These are phyloP conservation scores for Caranx ignobilis DNA, from an alignment of 2,113 vertebrate species.

Conservation along the genomic window DNA sequence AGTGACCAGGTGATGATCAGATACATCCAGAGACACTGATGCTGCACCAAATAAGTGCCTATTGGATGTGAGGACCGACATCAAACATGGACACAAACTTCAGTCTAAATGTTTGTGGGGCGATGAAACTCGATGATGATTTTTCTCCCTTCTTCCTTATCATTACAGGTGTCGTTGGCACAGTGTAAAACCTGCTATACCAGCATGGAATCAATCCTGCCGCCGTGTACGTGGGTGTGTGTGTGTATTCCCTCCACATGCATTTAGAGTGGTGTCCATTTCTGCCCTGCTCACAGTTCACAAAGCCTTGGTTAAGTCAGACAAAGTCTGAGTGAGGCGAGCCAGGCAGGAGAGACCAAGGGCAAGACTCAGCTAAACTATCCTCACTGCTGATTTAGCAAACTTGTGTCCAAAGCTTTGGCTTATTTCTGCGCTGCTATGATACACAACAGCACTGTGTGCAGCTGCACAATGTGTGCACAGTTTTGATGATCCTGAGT, in stretches of 20 bases:
- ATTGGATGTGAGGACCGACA: too few relatives aligned
- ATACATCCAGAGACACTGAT: background rate
- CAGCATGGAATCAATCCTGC: slow-evolving; percentile 58
- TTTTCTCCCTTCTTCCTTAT: background rate
- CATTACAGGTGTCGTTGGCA: slow-evolving; percentile 30
- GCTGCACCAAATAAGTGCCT: slow-evolving; percentile 1
- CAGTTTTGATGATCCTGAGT: background rate
- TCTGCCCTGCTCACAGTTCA: slow-evolving; percentile 79
- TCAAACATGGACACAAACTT: slow-evolving; percentile 1
- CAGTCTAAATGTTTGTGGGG: background rate
- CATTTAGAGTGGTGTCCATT: slow-evolving; percentile 79
- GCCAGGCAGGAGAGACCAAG: slow-evolving; percentile 33
- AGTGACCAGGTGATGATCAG: background rate
- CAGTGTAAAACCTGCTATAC: slow-evolving; percentile 58
- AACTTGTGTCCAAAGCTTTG: background rate
- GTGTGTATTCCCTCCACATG: slow-evolving; percentile 35
- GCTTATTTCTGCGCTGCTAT: background rate
- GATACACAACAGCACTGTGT: background rate
- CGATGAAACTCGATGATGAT: background rate
- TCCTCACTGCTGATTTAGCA: slow-evolving; percentile 30
- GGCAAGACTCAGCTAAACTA: slow-evolving; percentile 34
- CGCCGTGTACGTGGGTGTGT: slow-evolving; percentile 30
- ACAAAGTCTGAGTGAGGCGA: slow-evolving; percentile 42
- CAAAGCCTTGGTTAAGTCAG: slow-evolving; percentile 64
- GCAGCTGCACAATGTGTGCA: background rate